Percentiles rank a stretch among this genome's conserved stretches.
Evolutionary conservation across 2,888 invertebrate species (phyloP).

Genomic region (Hydrotaea cyrtoneurina): DNA sequence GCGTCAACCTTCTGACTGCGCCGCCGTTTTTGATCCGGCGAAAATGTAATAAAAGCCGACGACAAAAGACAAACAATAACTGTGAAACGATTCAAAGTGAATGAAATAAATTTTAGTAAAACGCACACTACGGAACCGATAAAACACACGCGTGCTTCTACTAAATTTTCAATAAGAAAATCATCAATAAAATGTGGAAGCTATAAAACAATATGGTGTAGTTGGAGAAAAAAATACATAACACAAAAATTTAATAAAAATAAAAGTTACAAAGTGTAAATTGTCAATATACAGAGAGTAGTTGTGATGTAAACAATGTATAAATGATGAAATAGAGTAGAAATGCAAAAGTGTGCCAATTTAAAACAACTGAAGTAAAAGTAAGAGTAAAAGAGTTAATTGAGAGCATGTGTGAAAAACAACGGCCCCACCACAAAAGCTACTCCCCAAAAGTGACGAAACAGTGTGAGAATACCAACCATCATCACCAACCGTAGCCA

Average conservation of each 20-base stretch:
- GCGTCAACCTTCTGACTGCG: no score
- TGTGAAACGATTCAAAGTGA: neutral
- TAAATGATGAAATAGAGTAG: constrained; percentile 40
- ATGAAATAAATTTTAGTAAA: constrained; percentile 46
- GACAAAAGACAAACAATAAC: neutral
- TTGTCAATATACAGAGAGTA: constrained; percentile 6
- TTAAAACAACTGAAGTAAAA: constrained; percentile 9
- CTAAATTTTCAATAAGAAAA: neutral
- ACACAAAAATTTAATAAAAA: no score
- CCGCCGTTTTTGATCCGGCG: constrained; percentile 10
- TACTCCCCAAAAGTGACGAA: no score
- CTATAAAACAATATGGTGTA: neutral
- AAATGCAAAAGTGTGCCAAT: neutral
- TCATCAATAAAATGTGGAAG: neutral
- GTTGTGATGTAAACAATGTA: constrained; percentile 45
- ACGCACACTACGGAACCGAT: neutral
- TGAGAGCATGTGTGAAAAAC: neutral
- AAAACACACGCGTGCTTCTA: constrained; percentile 49
- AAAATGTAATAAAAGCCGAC: constrained; percentile 16
- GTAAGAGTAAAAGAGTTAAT: neutral
- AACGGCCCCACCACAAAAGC: neutral
- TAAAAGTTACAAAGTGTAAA: no score
- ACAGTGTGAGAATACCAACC: no score
- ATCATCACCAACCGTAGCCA: no score
- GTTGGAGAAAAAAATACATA: neutral